Base-by-base conservation (phyloP, 2,888 invertebrate genomes). In the Calameuta pallipes region DNA sequence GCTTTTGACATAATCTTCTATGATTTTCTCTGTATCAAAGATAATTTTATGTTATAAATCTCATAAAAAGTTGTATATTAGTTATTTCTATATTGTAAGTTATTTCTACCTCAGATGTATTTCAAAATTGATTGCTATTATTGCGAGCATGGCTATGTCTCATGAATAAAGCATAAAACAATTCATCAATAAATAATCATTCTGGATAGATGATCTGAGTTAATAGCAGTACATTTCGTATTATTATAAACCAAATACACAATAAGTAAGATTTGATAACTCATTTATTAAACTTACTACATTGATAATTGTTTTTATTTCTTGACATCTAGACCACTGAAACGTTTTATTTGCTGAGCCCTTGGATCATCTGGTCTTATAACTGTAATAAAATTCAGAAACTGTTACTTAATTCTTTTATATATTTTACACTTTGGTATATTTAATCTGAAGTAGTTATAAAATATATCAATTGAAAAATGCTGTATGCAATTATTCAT, bases 331-430 rank as follows among this genome's bases (percentile, higher is more conserved):
- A 75, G 31, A 75, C 0, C 0, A 0, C 82, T 80, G 12, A 76
- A 36, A 3, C 75, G 69, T 73, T 80, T 79, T 11, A 88, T 85
- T 9, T 3, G 73, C 3, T 56, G 3, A 9, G 81, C 80, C 75
- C 56, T 41, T 11, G 87, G 88, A 82, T 88, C 85, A 2, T 84
- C 84, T 0, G 88, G 84, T 79, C 88, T 84, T 36, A 79, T 75
- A 78, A 89, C 89, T 89, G 80, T 76, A 85, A 82, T 73, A 68
- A 76, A 35, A 79, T 56, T 23, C 9, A 56, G 0, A 23, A 23
- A 56, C 23, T 23, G 2, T 56, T 56, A 56, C 9, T 56, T 2
- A 2, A 23, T 41, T 23, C 56, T 56, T 23, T 23, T 56, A 0
- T 56, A 56, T 56, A 23, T 23, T 9, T 23, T 56, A 9, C 23